Percentiles rank a stretch among this genome's conserved stretches.
These are phyloP conservation scores for Cricetomys ansorgei DNA, from an alignment of 2,113 vertebrate genomes.

Conservation along the genomic window DNA sequence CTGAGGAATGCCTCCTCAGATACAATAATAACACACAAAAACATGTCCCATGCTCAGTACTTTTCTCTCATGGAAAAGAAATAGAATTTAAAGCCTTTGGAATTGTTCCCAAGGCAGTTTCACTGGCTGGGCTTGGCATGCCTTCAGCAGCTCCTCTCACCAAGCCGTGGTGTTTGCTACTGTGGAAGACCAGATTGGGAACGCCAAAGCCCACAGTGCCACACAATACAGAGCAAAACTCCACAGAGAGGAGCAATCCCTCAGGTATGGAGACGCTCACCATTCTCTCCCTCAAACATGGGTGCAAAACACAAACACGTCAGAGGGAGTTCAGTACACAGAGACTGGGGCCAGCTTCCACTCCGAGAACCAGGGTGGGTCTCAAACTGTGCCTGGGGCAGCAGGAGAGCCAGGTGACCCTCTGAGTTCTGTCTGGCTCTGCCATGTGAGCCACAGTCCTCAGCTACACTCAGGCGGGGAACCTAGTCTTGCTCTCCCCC, in stretches of 20 bases:
- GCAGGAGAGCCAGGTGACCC: rapidly evolving
- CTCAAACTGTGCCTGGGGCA: background rate
- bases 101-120: too few relatives aligned
- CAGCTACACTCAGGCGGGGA: rapidly evolving
- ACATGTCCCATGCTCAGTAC: background rate
- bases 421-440: background rate
- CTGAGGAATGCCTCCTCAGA: rapidly evolving
- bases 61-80: background rate
- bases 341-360: background rate
- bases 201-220: background rate
- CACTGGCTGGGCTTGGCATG: background rate
- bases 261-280: rapidly evolving
- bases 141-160: background rate
- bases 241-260: too few relatives aligned
- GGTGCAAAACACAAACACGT: rapidly evolving
- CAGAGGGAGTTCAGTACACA: rapidly evolving
- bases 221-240: background rate
- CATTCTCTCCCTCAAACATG: rapidly evolving
- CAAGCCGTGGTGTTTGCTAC: background rate
- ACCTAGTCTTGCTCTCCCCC: rapidly evolving
- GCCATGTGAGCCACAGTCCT: rapidly evolving
- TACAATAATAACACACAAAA: rapidly evolving
- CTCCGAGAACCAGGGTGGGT: background rate
- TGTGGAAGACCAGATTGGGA: background rate
- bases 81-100: background rate